Conservation (phyloP, 2,888 invertebrate species). For the Drosophila lacicola region DNA sequence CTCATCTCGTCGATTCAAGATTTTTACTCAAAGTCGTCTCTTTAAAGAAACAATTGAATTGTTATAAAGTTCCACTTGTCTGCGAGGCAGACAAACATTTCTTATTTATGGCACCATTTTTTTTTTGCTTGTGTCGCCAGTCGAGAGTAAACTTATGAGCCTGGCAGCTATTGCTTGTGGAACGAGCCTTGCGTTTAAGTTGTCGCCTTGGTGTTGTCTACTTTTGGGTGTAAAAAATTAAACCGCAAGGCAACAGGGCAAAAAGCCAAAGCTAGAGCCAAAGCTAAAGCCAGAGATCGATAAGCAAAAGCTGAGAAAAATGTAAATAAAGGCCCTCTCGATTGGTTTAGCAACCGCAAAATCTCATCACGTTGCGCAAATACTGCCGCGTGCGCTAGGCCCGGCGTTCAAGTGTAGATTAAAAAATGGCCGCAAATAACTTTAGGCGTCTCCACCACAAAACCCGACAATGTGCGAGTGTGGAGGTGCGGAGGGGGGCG, state of each 20-base stretch:
- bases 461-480: background rate
- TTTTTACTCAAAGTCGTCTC: background rate
- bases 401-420: constrained; percentile 77
- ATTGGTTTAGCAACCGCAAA: constrained; percentile 70
- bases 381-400: constrained; percentile 71
- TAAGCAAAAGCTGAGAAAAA: constrained; percentile 63
- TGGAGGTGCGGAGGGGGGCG: background rate
- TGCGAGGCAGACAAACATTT: constrained; percentile 39
- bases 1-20: background rate
- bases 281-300: constrained; percentile 61
- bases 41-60: background rate
- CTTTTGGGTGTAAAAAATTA: constrained; percentile 45
- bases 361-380: constrained; percentile 80
- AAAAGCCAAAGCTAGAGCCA: constrained; percentile 21
- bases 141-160: constrained; percentile 52
- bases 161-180: constrained; percentile 48
- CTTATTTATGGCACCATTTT: constrained; percentile 43
- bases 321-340: constrained; percentile 69
- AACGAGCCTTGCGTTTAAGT: constrained; percentile 30
- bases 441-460: constrained; percentile 39
- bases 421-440: constrained; percentile 79
- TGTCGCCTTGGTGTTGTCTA: constrained; percentile 54
- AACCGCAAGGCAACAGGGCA: constrained; percentile 35
- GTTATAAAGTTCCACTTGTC: background rate
- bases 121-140: constrained; percentile 32